Evolutionary conservation across 2,888 invertebrate genomes (phyloP).

Genomic region (Cancer borealis): DNA sequence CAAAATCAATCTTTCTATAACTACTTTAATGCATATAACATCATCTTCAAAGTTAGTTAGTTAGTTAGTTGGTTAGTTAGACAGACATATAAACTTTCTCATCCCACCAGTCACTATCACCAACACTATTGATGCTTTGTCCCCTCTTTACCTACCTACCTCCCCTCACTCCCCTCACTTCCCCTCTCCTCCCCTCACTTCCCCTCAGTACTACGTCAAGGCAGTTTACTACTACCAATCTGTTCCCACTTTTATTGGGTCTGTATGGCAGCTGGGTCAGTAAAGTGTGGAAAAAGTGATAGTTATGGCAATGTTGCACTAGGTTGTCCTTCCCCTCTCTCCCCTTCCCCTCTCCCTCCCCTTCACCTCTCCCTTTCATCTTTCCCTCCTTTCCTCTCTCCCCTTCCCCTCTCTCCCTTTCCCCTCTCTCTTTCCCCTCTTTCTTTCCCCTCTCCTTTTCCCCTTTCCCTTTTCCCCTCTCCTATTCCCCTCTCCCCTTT

Average conservation of each 20-base stretch:
- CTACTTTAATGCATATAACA: background rate
- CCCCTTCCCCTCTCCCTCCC: background rate
- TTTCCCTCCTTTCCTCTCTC: background rate
- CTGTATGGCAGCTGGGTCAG: conserved; percentile 20
- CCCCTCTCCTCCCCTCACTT: background rate
- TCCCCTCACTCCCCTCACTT: background rate
- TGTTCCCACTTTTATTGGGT: conserved; percentile 12
- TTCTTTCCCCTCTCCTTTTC: no score
- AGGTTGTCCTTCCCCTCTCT: background rate
- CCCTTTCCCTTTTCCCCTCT: no score
- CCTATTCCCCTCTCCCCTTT: no score
- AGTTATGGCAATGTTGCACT: background rate
- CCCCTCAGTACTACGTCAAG: background rate
- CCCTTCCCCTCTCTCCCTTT: no score
- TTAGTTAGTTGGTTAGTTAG: no score
- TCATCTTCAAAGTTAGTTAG: background rate
- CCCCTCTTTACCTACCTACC: background rate
- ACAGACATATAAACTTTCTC: background rate
- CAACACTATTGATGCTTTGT: background rate
- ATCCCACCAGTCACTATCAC: background rate
- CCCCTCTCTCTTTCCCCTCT: no score
- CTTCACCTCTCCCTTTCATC: background rate
- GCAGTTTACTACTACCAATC: background rate
- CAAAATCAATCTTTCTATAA: background rate
- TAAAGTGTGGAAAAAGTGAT: conserved; percentile 6